Percentiles rank a stretch among this genome's conserved stretches.
Evolutionary conservation across 2,888 invertebrate species (phyloP).

Genomic region (Epistrophella euchroma): DNA sequence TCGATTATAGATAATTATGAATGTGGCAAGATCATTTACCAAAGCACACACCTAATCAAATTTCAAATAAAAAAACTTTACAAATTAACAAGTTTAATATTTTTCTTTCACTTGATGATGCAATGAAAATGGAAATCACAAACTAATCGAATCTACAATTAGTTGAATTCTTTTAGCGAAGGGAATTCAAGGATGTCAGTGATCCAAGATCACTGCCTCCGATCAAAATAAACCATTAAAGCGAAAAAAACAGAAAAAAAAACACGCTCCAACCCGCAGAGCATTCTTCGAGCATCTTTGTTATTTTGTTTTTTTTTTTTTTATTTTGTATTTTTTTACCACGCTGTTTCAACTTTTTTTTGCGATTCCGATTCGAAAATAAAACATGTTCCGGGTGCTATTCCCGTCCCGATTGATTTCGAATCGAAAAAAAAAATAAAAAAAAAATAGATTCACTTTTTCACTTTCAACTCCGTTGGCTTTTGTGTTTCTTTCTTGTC

Average conservation of each 20-base stretch:
- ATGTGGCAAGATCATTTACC: not conserved
- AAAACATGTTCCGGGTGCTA: slow-evolving; percentile 74
- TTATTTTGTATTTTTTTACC: slow-evolving; percentile 24
- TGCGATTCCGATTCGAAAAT: slow-evolving; percentile 69
- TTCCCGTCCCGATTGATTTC: slow-evolving; percentile 61
- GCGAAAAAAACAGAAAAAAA: slow-evolving; percentile 3
- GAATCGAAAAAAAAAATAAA: slow-evolving; percentile 19
- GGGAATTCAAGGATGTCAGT: slow-evolving; percentile 66
- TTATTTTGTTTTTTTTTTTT: slow-evolving; percentile 33
- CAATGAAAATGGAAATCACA: slow-evolving; percentile 11
- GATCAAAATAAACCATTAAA: slow-evolving; percentile 63
- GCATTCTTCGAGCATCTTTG: slow-evolving; percentile 51
- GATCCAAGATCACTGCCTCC: slow-evolving; percentile 74
- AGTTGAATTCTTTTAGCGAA: slow-evolving; percentile 18
- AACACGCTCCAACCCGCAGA: slow-evolving; percentile 41
- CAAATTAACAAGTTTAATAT: not conserved
- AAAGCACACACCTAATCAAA: slow-evolving; percentile 12
- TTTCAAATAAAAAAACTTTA: not conserved
- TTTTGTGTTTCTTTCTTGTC: slow-evolving; percentile 10
- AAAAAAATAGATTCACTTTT: slow-evolving; percentile 40
- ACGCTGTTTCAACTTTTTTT: slow-evolving; percentile 39
- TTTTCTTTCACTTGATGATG: slow-evolving; percentile 8
- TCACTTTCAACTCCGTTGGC: slow-evolving; percentile 28
- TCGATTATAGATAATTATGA: not conserved
- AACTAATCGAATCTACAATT: slow-evolving; percentile 25